Evolutionary conservation across 2,797 vertebrate species (phyloP).

Genomic region (Malacoctenus gilli): DNA sequence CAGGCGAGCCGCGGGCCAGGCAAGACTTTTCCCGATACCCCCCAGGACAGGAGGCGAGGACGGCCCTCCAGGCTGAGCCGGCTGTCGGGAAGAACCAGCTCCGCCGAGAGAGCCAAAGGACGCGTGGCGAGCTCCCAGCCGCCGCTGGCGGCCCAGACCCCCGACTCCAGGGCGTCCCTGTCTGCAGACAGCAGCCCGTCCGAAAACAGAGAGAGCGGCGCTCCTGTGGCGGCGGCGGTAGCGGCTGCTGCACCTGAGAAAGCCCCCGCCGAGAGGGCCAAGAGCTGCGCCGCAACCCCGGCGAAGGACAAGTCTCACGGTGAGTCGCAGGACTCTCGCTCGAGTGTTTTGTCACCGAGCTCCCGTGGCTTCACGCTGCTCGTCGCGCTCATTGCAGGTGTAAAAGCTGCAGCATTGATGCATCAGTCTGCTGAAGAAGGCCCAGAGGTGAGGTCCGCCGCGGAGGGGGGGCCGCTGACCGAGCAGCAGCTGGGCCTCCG

Average conservation of each 20-base stretch:
- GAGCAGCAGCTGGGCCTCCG: slow-evolving; percentile 96
- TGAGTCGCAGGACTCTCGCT: slow-evolving; percentile 39
- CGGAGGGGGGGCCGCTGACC: slow-evolving; percentile 84
- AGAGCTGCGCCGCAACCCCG: slow-evolving; percentile 33
- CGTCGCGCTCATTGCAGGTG: no score
- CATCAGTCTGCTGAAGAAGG: slow-evolving; percentile 49
- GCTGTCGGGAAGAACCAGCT: slow-evolving; percentile 75
- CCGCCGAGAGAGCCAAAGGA: slow-evolving; percentile 72
- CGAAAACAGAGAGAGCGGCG: slow-evolving; percentile 36
- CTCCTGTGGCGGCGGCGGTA: no score
- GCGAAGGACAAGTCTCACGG: slow-evolving; percentile 66
- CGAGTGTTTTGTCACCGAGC: slow-evolving; percentile 17
- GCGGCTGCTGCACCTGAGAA: slow-evolving; percentile 52
- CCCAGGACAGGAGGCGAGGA: slow-evolving; percentile 78
- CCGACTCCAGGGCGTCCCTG: no score
- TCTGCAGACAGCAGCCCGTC: no score
- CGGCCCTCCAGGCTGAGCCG: slow-evolving; percentile 71
- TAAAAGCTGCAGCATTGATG: slow-evolving; percentile 45
- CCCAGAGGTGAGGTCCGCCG: slow-evolving; percentile 30
- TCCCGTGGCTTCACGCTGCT: no score
- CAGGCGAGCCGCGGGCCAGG: slow-evolving; percentile 50
- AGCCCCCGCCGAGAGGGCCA: slow-evolving; percentile 15
- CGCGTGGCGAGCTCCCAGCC: slow-evolving; percentile 51
- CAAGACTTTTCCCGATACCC: slow-evolving; percentile 59
- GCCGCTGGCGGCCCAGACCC: slow-evolving; percentile 48